These are phyloP conservation scores for Araneus ventricosus DNA, from an alignment of 1,140 invertebrate species.

Conservation along the genomic window DNA sequence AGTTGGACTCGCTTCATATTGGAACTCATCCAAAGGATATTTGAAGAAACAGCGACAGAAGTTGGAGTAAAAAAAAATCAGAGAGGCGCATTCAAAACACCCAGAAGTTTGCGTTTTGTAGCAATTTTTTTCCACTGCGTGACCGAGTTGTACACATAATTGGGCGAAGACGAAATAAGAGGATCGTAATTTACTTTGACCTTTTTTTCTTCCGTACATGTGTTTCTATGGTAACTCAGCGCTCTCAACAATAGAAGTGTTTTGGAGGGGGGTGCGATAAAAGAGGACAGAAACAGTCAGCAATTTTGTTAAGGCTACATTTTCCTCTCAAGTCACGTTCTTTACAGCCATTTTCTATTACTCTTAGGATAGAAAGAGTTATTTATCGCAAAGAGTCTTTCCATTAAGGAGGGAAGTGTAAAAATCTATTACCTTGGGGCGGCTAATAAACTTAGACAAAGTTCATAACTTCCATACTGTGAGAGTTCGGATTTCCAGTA, in stretches of 20 bases:
- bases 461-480: no score
- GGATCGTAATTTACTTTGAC: neutral
- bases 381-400: neutral
- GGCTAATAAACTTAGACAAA: no score
- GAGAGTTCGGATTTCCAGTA: no score
- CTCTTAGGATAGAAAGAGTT: neutral
- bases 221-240: neutral
- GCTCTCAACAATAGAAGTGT: no score
- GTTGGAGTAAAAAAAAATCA: neutral
- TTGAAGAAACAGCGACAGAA: neutral
- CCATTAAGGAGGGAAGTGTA: neutral
- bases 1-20: neutral
- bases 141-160: slow-evolving; percentile 28
- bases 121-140: neutral
- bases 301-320: neutral
- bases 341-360: neutral
- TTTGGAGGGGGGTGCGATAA: neutral
- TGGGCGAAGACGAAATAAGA: neutral
- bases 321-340: neutral
- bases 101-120: neutral
- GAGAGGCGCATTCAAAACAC: neutral
- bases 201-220: neutral
- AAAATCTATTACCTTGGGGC: neutral
- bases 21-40: neutral
- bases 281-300: neutral